Base-by-base conservation (phyloP, 2,113 vertebrate genomes). In the Arothron firmamentum region DNA sequence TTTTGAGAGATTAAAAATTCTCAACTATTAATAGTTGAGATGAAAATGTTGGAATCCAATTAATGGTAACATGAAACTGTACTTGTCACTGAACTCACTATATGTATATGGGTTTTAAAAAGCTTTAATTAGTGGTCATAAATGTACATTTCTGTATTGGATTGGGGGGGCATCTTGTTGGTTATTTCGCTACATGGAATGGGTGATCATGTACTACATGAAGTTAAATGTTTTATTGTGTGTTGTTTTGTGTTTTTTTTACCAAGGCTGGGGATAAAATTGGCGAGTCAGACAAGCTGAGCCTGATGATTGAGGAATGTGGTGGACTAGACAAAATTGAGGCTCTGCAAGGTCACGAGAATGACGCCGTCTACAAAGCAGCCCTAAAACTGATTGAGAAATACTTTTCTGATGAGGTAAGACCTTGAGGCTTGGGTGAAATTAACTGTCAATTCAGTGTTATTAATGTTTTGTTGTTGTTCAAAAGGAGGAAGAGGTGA, bases 261-360 rank as follows among this genome's bases (percentile, higher is more conserved):
- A 1, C 63, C 68, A 98, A 28, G 97, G 95, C 96, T 72, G 95
- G 94, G 55, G 96, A 98, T 61, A 98, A 98, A 87, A 93, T 98
- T 5, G 92, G 90, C 2, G 95, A 98, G 84, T 92, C 91, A 0
- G 94, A 98, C 51, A 98, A 98, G 75, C 93, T 98, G 52, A 92
- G 93, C 64, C 81, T 99, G 20, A 94, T 98, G 93, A 91, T 99
- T 23, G 96, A 98, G 69, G 97, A 98, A 77, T 96, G 92, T 19
- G 94, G 96, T 0, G 95, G 96, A 19, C 88, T 98, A 51, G 97
- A 99, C 75, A 93, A 88, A 85, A 96, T 98, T 20, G 96, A 98
- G 86, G 90, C 91, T 3, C 91, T 99, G 3, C 97, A 98, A 85
- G 90, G 90, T 0, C 96, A 99, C 73, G 95, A 98, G 87, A 98